phyloP scores from a whole-genome alignment of 2,888 invertebrate genomes.

The Thyatira batis region DNA sequence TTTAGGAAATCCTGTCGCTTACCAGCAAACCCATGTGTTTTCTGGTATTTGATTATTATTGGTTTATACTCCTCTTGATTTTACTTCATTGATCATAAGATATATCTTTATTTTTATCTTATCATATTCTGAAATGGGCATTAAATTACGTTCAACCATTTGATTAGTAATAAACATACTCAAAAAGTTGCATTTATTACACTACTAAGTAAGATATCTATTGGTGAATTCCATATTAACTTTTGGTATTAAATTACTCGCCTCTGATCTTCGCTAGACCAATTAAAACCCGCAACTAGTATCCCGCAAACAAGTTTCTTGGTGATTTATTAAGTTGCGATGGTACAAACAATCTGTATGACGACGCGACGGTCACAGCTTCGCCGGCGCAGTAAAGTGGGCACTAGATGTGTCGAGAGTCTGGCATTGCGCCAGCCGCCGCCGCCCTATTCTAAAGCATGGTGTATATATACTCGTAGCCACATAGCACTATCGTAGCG shows the following conservation, averaged over 20 bases:
- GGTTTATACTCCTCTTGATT: too few relatives aligned
- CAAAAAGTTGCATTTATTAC: too few relatives aligned
- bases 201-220: too few relatives aligned
- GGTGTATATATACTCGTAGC: slow-evolving; percentile 10
- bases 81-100: too few relatives aligned
- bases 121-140: too few relatives aligned
- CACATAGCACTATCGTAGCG: background rate
- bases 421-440: slow-evolving; percentile 56
- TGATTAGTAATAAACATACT: too few relatives aligned
- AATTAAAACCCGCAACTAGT: slow-evolving; percentile 1
- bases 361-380: slow-evolving; percentile 39
- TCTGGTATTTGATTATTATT: too few relatives aligned
- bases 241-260: background rate
- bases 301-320: slow-evolving; percentile 17
- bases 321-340: slow-evolving; percentile 27
- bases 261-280: background rate
- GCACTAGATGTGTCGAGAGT: slow-evolving; percentile 56
- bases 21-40: too few relatives aligned
- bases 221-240: background rate
- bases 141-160: too few relatives aligned
- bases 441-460: slow-evolving; percentile 30
- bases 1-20: too few relatives aligned
- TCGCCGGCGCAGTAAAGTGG: slow-evolving; percentile 48
- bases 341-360: slow-evolving; percentile 34
- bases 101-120: too few relatives aligned